Percentiles rank a stretch among this genome's conserved stretches.
Evolutionary conservation across 2,113 vertebrate species (phyloP).

Genomic region (Nannobrachium achirus): DNA sequence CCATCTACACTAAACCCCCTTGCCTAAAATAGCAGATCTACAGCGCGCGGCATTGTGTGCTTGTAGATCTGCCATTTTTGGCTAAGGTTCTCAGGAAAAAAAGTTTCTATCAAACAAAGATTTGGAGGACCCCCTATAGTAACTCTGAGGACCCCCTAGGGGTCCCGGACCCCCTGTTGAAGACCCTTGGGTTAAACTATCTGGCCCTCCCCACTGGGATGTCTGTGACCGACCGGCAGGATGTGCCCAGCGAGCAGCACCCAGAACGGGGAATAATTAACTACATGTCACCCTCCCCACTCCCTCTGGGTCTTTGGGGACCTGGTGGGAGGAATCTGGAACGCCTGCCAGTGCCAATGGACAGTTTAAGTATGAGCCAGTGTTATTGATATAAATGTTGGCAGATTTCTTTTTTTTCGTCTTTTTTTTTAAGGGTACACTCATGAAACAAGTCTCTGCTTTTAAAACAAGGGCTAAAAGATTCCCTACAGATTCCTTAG

Average conservation of each 20-base stretch:
- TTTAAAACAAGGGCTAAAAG: slow-evolving; percentile 3
- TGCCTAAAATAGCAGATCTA: too few relatives aligned
- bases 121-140: too few relatives aligned
- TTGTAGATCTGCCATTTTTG: too few relatives aligned
- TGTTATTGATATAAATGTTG: slow-evolving; percentile 22
- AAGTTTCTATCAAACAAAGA: too few relatives aligned
- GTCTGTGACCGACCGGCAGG: slow-evolving; percentile 1
- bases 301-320: slow-evolving; percentile 11
- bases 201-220: not conserved
- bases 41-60: too few relatives aligned
- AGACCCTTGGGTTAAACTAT: too few relatives aligned
- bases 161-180: too few relatives aligned
- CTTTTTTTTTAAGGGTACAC: too few relatives aligned
- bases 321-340: slow-evolving; percentile 8
- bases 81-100: too few relatives aligned
- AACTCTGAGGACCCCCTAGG: too few relatives aligned
- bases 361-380: slow-evolving; percentile 14
- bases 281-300: not conserved
- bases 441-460: slow-evolving; percentile 3
- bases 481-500: not conserved
- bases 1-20: too few relatives aligned
- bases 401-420: too few relatives aligned
- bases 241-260: slow-evolving; percentile 8
- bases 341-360: slow-evolving; percentile 3
- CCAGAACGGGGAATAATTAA: slow-evolving; percentile 3